Conservation (phyloP, 2,797 vertebrate species). For the Bovichtus variegatus region DNA sequence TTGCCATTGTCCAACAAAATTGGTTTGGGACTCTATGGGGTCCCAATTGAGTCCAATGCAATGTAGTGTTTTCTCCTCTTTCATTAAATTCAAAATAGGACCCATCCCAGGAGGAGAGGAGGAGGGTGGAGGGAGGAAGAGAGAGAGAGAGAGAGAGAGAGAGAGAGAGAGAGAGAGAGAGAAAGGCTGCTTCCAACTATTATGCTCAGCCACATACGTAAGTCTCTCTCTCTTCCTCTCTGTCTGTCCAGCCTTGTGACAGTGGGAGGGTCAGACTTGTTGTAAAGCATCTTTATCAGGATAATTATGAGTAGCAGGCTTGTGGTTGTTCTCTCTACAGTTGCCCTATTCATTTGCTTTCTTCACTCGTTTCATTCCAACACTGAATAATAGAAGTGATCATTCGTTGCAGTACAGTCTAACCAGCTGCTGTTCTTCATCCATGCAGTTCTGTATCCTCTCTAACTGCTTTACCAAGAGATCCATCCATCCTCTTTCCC, state of each 20-base stretch:
- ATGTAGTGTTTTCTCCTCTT: slow-evolving; percentile 76
- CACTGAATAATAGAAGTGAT: slow-evolving; percentile 26
- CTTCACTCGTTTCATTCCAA: slow-evolving; percentile 21
- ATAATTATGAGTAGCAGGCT: slow-evolving; percentile 41
- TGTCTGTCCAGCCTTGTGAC: slow-evolving; percentile 55
- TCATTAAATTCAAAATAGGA: slow-evolving; percentile 81
- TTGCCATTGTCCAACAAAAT: slow-evolving; percentile 72
- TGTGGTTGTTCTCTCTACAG: slow-evolving; percentile 46
- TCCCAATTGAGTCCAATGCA: slow-evolving; percentile 72
- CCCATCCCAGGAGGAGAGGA: slow-evolving; percentile 61
- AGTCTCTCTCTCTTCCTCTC: slow-evolving; percentile 10
- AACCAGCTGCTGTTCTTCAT: slow-evolving; percentile 22
- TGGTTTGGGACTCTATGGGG: slow-evolving; percentile 79
- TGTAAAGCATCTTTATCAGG: slow-evolving; percentile 60
- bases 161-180: no score
- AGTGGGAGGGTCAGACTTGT: slow-evolving; percentile 39
- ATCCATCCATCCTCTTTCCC: slow-evolving; percentile 38
- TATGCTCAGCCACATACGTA: slow-evolving; percentile 74
- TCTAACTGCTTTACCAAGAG: slow-evolving; percentile 43
- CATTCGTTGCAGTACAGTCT: slow-evolving; percentile 15
- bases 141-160: slow-evolving; percentile 5
- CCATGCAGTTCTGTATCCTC: slow-evolving; percentile 22
- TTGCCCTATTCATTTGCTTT: slow-evolving; percentile 34
- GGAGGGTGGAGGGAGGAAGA: slow-evolving; percentile 3
- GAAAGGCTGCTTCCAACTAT: slow-evolving; percentile 70